Conservation (phyloP, 2,888 invertebrate genomes). For the Macrosoma leucophasiata region DNA sequence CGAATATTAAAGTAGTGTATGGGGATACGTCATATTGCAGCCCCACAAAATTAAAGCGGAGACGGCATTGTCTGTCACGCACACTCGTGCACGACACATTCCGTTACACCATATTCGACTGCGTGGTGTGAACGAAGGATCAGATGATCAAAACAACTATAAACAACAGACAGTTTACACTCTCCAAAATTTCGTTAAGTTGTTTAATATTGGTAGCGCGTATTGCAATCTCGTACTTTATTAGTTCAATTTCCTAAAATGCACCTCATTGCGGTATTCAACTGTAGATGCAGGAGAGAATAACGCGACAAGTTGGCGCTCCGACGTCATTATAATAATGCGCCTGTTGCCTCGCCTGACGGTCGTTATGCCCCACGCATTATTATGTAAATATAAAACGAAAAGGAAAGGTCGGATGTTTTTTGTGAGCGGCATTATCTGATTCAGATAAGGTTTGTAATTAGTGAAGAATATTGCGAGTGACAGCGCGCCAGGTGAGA, state of each 20-base stretch:
- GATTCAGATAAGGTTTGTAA: conserved; percentile 65
- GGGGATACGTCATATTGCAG: conserved; percentile 67
- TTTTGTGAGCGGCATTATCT: conserved; percentile 46
- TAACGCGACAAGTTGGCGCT: conserved; percentile 27
- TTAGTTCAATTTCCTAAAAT: conserved; percentile 28
- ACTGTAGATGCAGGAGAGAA: conserved; percentile 18
- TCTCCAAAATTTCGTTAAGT: too few relatives aligned
- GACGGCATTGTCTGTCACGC: conserved; percentile 27
- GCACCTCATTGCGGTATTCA: conserved; percentile 28
- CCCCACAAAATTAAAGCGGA: too few relatives aligned
- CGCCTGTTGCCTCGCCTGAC: conserved; percentile 37
- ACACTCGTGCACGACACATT: conserved; percentile 26
- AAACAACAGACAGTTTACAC: background rate
- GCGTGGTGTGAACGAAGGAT: conserved; percentile 7
- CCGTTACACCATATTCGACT: conserved; percentile 22
- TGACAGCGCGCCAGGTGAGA: conserved; percentile 52
- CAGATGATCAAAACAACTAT: background rate
- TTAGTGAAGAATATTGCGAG: conserved; percentile 54
- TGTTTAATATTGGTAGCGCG: too few relatives aligned
- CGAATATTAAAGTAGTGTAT: conserved; percentile 67
- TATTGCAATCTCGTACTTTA: too few relatives aligned
- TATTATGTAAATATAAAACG: conserved; percentile 69
- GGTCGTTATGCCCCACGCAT: conserved; percentile 65
- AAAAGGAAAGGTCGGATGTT: conserved; percentile 61
- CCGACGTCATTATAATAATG: conserved; percentile 54